These are phyloP conservation scores for Otis tarda DNA, from an alignment of 2,113 vertebrate genomes.

Conservation along the genomic window DNA sequence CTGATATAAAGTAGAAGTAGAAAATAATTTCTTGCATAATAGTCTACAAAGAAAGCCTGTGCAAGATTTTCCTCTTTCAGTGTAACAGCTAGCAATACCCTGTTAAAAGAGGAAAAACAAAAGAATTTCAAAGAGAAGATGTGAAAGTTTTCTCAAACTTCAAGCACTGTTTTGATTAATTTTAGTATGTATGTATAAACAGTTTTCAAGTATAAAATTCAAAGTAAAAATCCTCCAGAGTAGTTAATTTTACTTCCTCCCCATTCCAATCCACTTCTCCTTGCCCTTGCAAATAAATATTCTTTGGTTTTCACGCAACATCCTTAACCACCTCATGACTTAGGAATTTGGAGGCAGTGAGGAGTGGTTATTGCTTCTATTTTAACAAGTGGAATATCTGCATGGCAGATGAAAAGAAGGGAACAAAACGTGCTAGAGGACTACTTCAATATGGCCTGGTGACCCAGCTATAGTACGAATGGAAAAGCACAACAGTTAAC, in stretches of 20 bases:
- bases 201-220: background rate
- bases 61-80: background rate
- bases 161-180: background rate
- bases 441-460: background rate
- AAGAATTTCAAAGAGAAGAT: background rate
- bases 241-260: background rate
- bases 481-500: background rate
- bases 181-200: background rate
- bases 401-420: background rate
- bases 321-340: background rate
- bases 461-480: background rate
- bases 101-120: background rate
- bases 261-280: background rate
- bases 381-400: background rate
- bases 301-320: background rate
- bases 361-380: background rate
- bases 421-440: background rate
- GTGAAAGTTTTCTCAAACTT: background rate
- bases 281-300: background rate
- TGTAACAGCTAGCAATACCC: background rate
- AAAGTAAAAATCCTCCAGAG: background rate
- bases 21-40: background rate
- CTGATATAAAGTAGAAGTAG: background rate
- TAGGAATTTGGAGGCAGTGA: background rate
- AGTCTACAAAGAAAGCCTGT: background rate